A percentile compares a stretch with the other conserved stretches of the same genome.
These are phyloP conservation scores for Esox lucius DNA, from an alignment of 2,797 vertebrate species.

Conservation along the genomic window DNA sequence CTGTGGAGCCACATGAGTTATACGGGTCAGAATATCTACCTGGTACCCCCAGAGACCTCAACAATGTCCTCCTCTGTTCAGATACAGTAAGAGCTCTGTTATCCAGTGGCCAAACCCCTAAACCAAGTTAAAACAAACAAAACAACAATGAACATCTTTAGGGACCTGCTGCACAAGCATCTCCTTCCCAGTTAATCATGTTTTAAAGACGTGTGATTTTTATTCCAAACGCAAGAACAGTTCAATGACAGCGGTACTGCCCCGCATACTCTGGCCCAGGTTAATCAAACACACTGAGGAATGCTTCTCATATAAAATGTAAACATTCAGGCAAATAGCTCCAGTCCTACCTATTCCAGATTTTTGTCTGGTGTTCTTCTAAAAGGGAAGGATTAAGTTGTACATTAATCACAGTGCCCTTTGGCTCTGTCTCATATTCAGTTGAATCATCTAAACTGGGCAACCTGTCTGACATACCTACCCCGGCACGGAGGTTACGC, in stretches of 20 bases:
- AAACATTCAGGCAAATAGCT: not conserved
- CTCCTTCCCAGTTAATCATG: not conserved
- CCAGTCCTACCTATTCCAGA: not conserved
- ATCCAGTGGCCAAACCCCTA: slow-evolving; percentile 5
- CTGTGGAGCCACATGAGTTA: not conserved
- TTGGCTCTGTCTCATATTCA: not conserved
- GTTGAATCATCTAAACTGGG: not conserved
- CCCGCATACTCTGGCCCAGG: no score
- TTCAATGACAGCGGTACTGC: not conserved
- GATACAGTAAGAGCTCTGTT: slow-evolving; percentile 6
- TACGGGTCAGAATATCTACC: not conserved
- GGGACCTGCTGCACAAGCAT: not conserved
- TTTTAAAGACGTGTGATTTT: not conserved
- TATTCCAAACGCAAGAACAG: not conserved
- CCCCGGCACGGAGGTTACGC: not conserved
- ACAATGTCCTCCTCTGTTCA: slow-evolving; percentile 5
- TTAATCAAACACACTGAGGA: not conserved
- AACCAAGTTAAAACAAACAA: slow-evolving; percentile 4
- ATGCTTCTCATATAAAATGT: not conserved
- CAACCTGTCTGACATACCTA: slow-evolving; percentile 20
- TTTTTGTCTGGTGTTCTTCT: not conserved
- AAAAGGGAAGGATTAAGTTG: not conserved
- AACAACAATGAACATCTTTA: slow-evolving; percentile 2
- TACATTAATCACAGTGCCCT: not conserved
- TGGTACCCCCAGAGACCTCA: slow-evolving; percentile 6